Base-by-base conservation (phyloP, 2,888 invertebrate species). In the Phengaris alcon region DNA sequence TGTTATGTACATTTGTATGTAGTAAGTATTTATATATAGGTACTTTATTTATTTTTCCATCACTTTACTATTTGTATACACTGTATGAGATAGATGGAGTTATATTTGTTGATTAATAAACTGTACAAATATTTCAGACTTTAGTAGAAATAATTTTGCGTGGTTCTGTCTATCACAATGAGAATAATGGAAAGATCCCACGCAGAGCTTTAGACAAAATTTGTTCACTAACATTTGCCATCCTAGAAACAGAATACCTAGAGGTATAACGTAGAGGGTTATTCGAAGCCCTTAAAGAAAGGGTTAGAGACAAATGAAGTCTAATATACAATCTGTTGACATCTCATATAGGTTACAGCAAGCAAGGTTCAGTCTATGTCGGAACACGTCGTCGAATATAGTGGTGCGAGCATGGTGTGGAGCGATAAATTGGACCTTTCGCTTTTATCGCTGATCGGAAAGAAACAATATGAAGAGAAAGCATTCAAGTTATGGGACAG, bases 401-500 rank as follows among this genome's bases (percentile, higher is more conserved):
- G 22, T 75, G 69, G 75, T 75, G 70, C 69, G 69, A 22, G 77
- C 76, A 77, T 77, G 79, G 79, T 78, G 75, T 77, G 79, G 79
- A 79, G 75, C 82, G 79, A 84, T 86, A 85, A 84, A 85, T 85
- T 81, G 83, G 84, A 82, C 84, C 86, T 83, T 84, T 81, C 78
- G 76, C 79, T 81, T 85, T 86, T 86, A 85, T 86, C 86, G 85
- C 84, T 85, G 85, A 84, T 84, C 84, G 83, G 84, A 85, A 83
- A 85, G 84, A 86, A 86, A 86, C 86, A 86, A 86, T 86, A 86
- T 85, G 85, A 85, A 82, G 82, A 81, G 83, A 82, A 81, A 82
- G 83, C 82, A 81, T 83, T 80, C 82, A 80, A 82, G 81, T 83
- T 82, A 83, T 83, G 82, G 82, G 81, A 77, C 76, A 78, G 80